Conservation (phyloP, 2,113 vertebrate species). For the Prochilodus magdalenae region DNA sequence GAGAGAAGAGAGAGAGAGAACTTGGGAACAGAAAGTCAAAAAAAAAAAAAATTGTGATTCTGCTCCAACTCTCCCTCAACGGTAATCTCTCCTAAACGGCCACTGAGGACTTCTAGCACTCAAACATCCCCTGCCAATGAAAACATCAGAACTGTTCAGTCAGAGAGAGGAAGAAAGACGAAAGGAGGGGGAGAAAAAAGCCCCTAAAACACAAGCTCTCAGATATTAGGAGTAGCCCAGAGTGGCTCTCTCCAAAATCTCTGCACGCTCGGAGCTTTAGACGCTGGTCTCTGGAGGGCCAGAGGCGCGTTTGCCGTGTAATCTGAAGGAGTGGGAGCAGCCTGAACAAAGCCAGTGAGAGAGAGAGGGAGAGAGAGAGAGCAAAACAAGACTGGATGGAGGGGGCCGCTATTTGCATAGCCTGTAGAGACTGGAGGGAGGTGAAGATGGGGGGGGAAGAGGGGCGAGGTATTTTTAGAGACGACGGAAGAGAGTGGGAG, state of each 20-base stretch:
- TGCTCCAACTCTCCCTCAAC: conserved; percentile 6
- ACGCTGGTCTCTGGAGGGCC: conserved; percentile 40
- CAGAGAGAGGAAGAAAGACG: conserved; percentile 4
- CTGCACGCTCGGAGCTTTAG: conserved; percentile 12
- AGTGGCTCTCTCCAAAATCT: conserved; percentile 5
- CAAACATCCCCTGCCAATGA: conserved; percentile 24
- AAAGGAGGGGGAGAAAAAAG: neutral
- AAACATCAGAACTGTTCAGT: conserved; percentile 27
- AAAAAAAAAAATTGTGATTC: conserved; percentile 24
- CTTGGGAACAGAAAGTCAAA: conserved; percentile 19
- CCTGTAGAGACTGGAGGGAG: conserved; percentile 61
- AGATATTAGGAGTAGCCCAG: conserved; percentile 35
- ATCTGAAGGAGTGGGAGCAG: conserved; percentile 43
- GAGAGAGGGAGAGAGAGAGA: neutral
- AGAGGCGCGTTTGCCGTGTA: neutral
- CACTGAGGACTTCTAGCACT: conserved; percentile 33
- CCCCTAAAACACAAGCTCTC: conserved; percentile 19
- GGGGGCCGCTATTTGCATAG: conserved; percentile 66
- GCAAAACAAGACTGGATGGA: neutral
- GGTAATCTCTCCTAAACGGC: conserved; percentile 47
- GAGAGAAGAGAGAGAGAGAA: neutral
- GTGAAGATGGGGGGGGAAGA: conserved; percentile 27
- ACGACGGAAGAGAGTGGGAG: conserved; percentile 62
- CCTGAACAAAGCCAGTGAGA: conserved; percentile 54
- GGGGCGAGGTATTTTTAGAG: conserved; percentile 70